Conservation (phyloP, 2,797 vertebrate species). For the Sebastes minor region DNA sequence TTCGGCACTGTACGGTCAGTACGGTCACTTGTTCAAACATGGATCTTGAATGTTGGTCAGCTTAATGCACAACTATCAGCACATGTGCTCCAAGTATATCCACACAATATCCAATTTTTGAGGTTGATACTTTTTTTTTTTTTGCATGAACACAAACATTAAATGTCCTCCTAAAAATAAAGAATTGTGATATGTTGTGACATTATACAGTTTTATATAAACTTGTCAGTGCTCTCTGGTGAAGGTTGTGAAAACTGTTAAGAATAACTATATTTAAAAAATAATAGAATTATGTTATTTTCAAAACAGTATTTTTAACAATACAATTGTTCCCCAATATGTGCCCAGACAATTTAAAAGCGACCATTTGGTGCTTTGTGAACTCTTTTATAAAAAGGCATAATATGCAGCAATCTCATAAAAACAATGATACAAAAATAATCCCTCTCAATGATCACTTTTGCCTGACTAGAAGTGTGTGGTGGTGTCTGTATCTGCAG, state of each 20-base stretch:
- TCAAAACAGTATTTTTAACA: background rate
- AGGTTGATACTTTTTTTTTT: no score
- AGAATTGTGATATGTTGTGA: no score
- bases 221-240: background rate
- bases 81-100: accelerated
- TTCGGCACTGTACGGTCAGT: background rate
- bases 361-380: background rate
- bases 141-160: background rate
- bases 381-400: background rate
- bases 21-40: background rate
- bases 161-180: background rate
- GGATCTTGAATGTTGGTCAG: background rate
- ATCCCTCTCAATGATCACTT: no score
- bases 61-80: background rate
- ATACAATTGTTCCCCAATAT: background rate
- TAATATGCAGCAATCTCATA: no score
- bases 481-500: no score
- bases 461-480: no score
- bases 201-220: background rate
- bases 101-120: background rate
- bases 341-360: background rate
- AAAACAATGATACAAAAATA: no score
- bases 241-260: background rate
- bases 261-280: background rate
- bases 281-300: background rate